Conservation (phyloP, 1,140 invertebrate species). For the Gryon sp. region DNA sequence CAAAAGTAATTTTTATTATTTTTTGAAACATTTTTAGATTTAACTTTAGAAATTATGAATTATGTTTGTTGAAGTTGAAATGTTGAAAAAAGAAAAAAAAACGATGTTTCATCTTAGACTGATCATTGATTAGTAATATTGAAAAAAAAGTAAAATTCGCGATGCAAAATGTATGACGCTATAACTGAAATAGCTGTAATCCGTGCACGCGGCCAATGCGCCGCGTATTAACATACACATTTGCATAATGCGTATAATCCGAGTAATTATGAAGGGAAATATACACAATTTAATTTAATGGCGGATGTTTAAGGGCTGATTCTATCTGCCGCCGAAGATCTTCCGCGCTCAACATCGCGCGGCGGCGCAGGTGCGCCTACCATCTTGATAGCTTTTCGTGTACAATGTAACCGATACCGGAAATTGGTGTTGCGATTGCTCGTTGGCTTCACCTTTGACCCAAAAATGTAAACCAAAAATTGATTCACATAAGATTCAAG, state of each 20-base stretch:
- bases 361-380: conserved; percentile 51
- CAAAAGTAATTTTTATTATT: no score
- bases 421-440: conserved; percentile 49
- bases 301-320: conserved; percentile 72
- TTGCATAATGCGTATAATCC: conserved; percentile 80
- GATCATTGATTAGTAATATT: no score
- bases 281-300: conserved; percentile 80
- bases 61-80: no score
- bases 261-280: conserved; percentile 80
- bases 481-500: no score
- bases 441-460: conserved; percentile 42
- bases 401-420: conserved; percentile 56
- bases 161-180: conserved; percentile 66
- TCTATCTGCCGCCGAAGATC: conserved; percentile 71
- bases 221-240: conserved; percentile 76
- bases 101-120: no score
- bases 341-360: conserved; percentile 52
- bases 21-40: no score
- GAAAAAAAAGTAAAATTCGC: conserved; percentile 65
- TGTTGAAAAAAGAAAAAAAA: no score
- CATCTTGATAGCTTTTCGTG: conserved; percentile 49
- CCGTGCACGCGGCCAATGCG: conserved; percentile 48
- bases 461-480: conserved; percentile 8
- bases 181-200: conserved; percentile 78
- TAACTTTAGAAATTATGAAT: no score